phyloP scores from a whole-genome alignment of 2,888 invertebrate species.

The Catocala sponsa region DNA sequence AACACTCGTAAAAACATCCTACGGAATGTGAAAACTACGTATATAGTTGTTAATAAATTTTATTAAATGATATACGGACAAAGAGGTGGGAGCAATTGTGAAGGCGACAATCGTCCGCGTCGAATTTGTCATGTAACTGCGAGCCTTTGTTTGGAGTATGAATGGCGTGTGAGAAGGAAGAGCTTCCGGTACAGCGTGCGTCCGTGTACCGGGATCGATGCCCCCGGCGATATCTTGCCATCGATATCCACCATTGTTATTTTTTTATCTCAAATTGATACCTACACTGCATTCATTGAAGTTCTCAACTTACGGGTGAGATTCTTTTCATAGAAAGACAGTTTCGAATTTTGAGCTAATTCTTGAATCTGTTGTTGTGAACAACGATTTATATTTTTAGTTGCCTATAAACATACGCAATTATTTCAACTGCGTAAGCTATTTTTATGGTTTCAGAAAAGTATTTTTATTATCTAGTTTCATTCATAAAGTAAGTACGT shows the following conservation, averaged over 20 bases:
- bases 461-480: conserved; percentile 27
- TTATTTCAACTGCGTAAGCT: conserved; percentile 16
- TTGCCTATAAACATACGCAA: conserved; percentile 13
- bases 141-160: conserved; percentile 72
- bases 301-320: conserved; percentile 52
- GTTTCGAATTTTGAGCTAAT: background rate
- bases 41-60: conserved; percentile 80
- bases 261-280: conserved; percentile 70
- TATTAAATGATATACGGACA: conserved; percentile 77
- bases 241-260: conserved; percentile 72
- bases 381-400: conserved; percentile 21
- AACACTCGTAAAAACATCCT: conserved; percentile 81
- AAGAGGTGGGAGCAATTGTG: conserved; percentile 69
- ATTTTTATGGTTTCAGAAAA: background rate
- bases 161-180: conserved; percentile 83
- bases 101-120: conserved; percentile 74
- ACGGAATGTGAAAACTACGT: conserved; percentile 43
- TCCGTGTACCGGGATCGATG: conserved; percentile 66
- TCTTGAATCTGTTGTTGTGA: background rate
- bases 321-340: conserved; percentile 13
- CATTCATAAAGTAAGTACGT: conserved; percentile 20
- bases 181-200: conserved; percentile 73
- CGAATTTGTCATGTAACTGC: conserved; percentile 86
- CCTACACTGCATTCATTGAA: conserved; percentile 60
- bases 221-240: conserved; percentile 80